These are phyloP conservation scores for Lobophora halterata DNA, from an alignment of 2,888 invertebrate species.

Conservation along the genomic window DNA sequence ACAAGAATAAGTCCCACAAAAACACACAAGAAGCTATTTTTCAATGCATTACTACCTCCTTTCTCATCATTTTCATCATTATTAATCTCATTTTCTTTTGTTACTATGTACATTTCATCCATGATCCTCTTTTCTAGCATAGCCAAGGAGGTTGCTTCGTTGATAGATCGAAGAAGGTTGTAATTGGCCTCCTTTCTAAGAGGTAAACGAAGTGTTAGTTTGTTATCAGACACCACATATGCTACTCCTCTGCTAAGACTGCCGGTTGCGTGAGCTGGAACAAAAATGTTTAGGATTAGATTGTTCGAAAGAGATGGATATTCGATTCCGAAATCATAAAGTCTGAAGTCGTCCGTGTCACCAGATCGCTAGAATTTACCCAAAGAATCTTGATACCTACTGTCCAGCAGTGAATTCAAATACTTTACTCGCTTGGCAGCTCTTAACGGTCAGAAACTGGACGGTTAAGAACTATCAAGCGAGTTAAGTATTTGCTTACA, in stretches of 20 bases:
- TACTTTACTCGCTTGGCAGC: no score
- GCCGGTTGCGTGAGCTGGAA: slow-evolving; percentile 28
- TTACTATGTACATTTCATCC: slow-evolving; percentile 68
- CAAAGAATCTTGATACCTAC: no score
- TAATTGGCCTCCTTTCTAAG: slow-evolving; percentile 79
- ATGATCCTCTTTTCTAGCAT: slow-evolving; percentile 76
- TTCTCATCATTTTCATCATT: slow-evolving; percentile 53
- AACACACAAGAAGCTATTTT: no score
- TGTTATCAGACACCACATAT: slow-evolving; percentile 54
- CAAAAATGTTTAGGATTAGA: background rate
- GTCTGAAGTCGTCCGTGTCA: no score
- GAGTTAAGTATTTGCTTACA: no score
- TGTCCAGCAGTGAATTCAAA: no score
- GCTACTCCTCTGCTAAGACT: slow-evolving; percentile 49
- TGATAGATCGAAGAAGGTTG: slow-evolving; percentile 86
- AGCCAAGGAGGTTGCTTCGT: slow-evolving; percentile 82
- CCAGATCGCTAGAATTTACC: no score
- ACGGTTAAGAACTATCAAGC: no score
- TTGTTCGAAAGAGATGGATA: no score
- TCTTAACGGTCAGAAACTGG: no score
- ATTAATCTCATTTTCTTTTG: slow-evolving; percentile 59
- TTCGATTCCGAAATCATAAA: no score
- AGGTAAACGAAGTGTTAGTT: slow-evolving; percentile 56
- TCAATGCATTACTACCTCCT: slow-evolving; percentile 15
- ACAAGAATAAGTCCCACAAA: no score